Evolutionary conservation across 2,113 vertebrate genomes (phyloP), one percentile per base, ranked within the genome.

Genomic region (Clarias magur): DNA sequence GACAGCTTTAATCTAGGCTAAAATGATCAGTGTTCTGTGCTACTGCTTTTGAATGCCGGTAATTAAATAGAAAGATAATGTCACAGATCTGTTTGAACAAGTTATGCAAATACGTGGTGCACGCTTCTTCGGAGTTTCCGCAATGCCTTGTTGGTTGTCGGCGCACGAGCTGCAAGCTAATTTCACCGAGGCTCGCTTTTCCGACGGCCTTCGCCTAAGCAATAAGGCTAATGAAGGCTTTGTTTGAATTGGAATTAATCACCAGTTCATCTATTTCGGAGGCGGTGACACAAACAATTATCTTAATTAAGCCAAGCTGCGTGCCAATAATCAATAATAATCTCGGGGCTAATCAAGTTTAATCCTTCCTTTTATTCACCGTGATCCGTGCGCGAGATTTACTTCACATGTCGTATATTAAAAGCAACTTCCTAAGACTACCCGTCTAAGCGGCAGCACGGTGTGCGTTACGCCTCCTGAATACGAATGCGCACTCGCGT

Each of bases 1-100:
- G 93, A 90, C 93, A 93, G 88, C 89, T 92, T 92, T 91, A 93
- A 93, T 94, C 91, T 89, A 17, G 83, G 88, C 91, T 86, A 89
- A 88, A 87, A 89, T 84, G 87, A 92, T 89, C 91, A 89, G 88
- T 88, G 89, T 88, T 88, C 85, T 86, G 78, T 88, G 82, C 85
- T 84, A 88, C 78, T 86, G 87, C 85, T 88, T 90, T 88, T 90
- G 86, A 90, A 90, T 86, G 84, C 79, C 82, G 62, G 87, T 91
- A 91, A 90, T 91, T 91, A 88, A 75, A 91, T 85, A 87, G 80
- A 89, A 68, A 87, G 91, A 90, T 88, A 83, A 83, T 88, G 82
- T 86, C 76, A 88, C 88, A 87, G 85, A 86, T 89, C 88, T 88
- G 87, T 89, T 90, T 90, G 65, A 90, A 87, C 78, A 90, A 90